Evolutionary conservation across 2,113 vertebrate genomes (phyloP), one percentile per base, ranked within the genome.

Genomic region (Chamaea fasciata): DNA sequence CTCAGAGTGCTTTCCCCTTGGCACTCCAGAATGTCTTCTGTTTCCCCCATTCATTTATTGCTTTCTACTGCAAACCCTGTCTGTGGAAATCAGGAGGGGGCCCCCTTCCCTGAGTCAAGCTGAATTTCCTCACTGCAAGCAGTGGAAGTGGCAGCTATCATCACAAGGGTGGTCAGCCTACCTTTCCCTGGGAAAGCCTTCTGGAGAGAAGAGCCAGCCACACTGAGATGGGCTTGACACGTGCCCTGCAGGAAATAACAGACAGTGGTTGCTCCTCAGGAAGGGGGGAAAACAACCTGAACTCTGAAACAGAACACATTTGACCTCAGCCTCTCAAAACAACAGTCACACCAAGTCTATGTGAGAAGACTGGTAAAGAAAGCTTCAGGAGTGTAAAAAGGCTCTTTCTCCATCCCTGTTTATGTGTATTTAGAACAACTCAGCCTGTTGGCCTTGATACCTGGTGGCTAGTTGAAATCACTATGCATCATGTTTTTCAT

Each of bases 181-280:
- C 71, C 73, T 92, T 93, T 57, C 56, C 22, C 24, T 21, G 65
- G 56, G 83, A 90, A 52, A 94, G 24, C 37, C 70, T 76, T 64
- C 46, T 6, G 6, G 71, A 83, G 55, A 74, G 46, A 31, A 73
- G 55, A 93, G 89, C 33, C 44, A n/a, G 52, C 28, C 27, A 46
- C 0, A 2, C 71, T 33, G 86, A 89, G 56, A 49, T 8, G 31
- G 31, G 22, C 35, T 68, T 84, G 60, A 50, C 71, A 56, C 1
- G 2, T 0, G 2, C 35, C n/a, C 19, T 2, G 2, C 35, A 81
- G 56, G 26, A 90, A 89, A 70, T 44, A 62, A 64, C 0, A 1
- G 73, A 19, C 33, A 64, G 49, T 4, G 1, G 13, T 23, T 52
- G 47, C 33, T 78, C 8, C n/a, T 89, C 10, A 20, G 69, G 18